These are phyloP conservation scores for Apis laboriosa DNA, from an alignment of 1,140 invertebrate species.

Conservation along the genomic window DNA sequence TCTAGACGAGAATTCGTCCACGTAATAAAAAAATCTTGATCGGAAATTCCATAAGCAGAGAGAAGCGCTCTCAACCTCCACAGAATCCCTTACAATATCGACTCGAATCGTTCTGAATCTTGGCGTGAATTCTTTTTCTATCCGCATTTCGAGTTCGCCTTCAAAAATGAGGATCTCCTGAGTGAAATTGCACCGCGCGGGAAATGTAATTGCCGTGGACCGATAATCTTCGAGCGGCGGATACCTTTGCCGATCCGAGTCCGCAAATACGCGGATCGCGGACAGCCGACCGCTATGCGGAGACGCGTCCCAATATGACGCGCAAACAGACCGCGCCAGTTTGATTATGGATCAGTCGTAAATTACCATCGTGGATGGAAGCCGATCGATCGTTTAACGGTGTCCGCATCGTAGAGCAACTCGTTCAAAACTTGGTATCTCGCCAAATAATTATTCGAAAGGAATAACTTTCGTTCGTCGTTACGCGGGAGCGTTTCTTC, in stretches of 20 bases:
- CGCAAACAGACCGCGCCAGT: conserved; percentile 41
- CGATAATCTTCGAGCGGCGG: conserved; percentile 36
- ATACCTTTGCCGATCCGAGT: conserved; percentile 42
- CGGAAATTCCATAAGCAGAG: no score
- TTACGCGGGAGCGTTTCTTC: no score
- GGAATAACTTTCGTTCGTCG: no score
- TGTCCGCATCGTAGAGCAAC: no score
- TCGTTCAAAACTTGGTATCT: no score
- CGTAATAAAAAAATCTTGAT: no score
- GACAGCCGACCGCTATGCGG: conserved; percentile 9
- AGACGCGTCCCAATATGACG: conserved; percentile 28
- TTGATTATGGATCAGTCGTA: conserved; percentile 49
- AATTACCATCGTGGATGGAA: conserved; percentile 33
- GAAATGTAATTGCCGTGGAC: conserved; percentile 29
- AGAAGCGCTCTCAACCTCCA: no score
- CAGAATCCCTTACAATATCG: no score
- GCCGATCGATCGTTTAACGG: not conserved
- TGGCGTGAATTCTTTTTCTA: no score
- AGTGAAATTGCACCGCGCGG: conserved; percentile 11
- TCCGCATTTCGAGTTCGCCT: not conserved
- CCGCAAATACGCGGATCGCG: conserved; percentile 48
- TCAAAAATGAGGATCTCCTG: not conserved
- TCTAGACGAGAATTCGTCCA: no score
- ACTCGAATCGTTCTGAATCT: no score
- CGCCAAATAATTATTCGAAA: no score